These are phyloP conservation scores for Mesoclemmys tuberculata DNA, from an alignment of 2,113 vertebrate species.

Conservation along the genomic window DNA sequence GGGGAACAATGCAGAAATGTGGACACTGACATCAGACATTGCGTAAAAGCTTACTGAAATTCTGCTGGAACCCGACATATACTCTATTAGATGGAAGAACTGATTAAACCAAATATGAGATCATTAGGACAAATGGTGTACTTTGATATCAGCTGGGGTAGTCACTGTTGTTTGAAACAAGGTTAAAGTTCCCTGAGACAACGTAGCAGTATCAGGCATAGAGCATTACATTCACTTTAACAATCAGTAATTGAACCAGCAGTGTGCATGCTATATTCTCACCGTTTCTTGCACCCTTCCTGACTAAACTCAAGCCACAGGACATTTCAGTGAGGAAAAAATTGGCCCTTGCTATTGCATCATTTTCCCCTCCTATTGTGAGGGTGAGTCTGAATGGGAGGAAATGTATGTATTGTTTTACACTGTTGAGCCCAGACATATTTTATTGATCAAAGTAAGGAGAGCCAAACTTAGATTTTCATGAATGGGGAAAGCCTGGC, in stretches of 20 bases:
- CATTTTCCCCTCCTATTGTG: background rate
- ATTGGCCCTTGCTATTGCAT: background rate
- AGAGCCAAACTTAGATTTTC: background rate
- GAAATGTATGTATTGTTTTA: background rate
- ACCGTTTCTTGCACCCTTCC: constrained; percentile 22
- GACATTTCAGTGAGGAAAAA: constrained; percentile 3
- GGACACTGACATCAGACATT: background rate
- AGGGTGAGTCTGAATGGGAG: background rate
- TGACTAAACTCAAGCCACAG: constrained; percentile 17
- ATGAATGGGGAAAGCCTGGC: background rate
- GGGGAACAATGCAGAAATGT: background rate
- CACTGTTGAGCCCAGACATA: background rate
- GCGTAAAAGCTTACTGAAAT: background rate
- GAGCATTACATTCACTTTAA: constrained; percentile 33
- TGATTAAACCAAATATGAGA: constrained; percentile 39
- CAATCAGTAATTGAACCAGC: background rate
- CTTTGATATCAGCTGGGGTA: background rate
- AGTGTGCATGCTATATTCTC: background rate
- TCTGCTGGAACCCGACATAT: background rate
- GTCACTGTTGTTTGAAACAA: background rate
- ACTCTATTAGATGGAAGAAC: background rate
- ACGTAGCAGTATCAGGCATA: constrained; percentile 12
- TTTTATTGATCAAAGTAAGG: background rate
- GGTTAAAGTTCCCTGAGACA: background rate
- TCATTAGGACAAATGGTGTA: background rate